Evolutionary conservation across 1,140 invertebrate species (phyloP).

Genomic region (Eubasilissa regina): DNA sequence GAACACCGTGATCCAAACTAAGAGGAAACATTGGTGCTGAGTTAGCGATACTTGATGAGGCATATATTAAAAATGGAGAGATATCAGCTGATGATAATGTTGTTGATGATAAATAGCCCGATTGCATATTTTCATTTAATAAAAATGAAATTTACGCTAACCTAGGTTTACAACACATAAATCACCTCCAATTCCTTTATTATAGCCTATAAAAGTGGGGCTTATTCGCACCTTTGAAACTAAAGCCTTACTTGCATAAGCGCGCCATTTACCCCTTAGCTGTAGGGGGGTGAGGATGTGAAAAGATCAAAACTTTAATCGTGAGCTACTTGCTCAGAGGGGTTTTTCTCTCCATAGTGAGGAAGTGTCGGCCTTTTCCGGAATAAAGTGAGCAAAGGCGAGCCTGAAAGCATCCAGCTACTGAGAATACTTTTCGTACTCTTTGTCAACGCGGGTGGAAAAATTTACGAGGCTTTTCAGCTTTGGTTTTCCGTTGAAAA

Average conservation of each 20-base stretch:
- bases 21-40: too few species aligned
- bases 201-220: not conserved
- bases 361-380: conserved; percentile 52
- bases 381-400: conserved; percentile 53
- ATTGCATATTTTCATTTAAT: not conserved
- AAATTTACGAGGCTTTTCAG: conserved; percentile 47
- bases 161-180: not conserved
- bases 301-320: conserved; percentile 56
- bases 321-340: conserved; percentile 31
- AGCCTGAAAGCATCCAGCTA: conserved; percentile 37
- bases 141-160: too few species aligned
- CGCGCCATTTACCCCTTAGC: conserved; percentile 27
- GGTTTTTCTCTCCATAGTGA: conserved; percentile 50
- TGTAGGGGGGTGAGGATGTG: conserved; percentile 20
- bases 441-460: conserved; percentile 46
- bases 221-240: conserved; percentile 31
- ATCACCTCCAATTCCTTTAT: not conserved
- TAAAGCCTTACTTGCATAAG: conserved; percentile 19
- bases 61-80: too few species aligned
- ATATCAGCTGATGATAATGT: too few species aligned
- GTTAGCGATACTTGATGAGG: too few species aligned
- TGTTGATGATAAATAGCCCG: too few species aligned
- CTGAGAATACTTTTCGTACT: conserved; percentile 36
- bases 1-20: too few species aligned
- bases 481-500: conserved; percentile 49